These are phyloP conservation scores for Mylabris phalerata DNA, from an alignment of 1,140 invertebrate species.

Conservation along the genomic window DNA sequence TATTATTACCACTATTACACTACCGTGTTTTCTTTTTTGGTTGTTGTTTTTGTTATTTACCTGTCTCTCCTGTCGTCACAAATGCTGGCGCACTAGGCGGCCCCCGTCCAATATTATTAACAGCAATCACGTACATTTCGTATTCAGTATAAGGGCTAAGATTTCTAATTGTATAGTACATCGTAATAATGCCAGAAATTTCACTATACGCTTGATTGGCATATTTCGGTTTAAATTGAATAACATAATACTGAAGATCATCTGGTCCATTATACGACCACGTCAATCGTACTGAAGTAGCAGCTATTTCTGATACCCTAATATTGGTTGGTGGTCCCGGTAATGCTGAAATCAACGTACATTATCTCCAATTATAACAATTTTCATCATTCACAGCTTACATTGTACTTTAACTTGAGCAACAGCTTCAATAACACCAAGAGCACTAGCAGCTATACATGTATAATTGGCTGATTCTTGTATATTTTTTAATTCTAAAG, in stretches of 20 bases:
- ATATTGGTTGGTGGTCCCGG: conserved; percentile 84
- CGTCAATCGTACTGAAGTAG: conserved; percentile 80
- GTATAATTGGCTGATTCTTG: conserved; percentile 93
- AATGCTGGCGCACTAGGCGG: conserved; percentile 75
- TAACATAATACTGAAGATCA: conserved; percentile 87
- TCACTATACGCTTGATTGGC: conserved; percentile 76
- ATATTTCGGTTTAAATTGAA: conserved; percentile 91
- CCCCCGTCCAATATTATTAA: conserved; percentile 88
- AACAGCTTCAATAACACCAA: conserved; percentile 82
- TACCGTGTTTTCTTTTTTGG: too few species aligned
- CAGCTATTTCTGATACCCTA: conserved; percentile 83
- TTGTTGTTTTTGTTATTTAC: conserved; percentile 48
- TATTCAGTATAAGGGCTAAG: conserved; percentile 94
- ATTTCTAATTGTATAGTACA: conserved; percentile 83
- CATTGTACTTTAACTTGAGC: conserved; percentile 92
- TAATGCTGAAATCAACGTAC: conserved; percentile 55
- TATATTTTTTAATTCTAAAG: conserved; percentile 78
- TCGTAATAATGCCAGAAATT: conserved; percentile 85
- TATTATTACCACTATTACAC: too few species aligned
- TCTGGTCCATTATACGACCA: conserved; percentile 85
- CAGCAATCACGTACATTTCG: conserved; percentile 92
- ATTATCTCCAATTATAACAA: conserved; percentile 1
- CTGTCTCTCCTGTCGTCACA: conserved; percentile 93
- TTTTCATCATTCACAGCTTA: conserved; percentile 48
- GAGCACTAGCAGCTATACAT: conserved; percentile 88